Conservation (phyloP, 1,140 invertebrate species). For the Polyergus mexicanus region DNA sequence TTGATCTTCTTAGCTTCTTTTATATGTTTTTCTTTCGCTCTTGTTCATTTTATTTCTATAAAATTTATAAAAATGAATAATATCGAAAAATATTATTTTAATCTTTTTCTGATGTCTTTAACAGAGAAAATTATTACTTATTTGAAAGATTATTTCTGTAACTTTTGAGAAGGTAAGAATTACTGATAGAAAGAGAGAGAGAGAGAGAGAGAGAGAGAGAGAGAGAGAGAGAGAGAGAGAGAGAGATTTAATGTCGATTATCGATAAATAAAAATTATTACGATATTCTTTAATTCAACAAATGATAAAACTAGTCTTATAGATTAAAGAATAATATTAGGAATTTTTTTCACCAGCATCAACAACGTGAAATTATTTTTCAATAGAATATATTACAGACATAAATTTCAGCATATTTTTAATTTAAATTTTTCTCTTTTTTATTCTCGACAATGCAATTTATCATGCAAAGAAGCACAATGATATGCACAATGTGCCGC, state of each 20-base stretch:
- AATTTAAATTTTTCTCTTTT: not conserved
- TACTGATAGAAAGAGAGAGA: not conserved
- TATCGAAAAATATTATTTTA: not conserved
- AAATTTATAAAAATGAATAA: not conserved
- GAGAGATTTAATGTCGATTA: not conserved
- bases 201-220: not conserved
- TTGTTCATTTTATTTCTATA: not conserved
- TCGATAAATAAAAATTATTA: not conserved
- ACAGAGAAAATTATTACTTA: not conserved
- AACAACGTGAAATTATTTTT: conserved; percentile 8
- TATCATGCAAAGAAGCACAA: not conserved
- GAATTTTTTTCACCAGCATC: not conserved
- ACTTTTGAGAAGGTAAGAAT: not conserved
- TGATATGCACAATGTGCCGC: conserved; percentile 2
- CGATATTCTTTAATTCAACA: not conserved
- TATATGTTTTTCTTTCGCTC: not conserved
- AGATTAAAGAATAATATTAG: conserved; percentile 17
- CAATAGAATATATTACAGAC: not conserved
- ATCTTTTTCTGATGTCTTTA: not conserved
- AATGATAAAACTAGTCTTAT: not conserved
- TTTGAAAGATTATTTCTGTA: not conserved
- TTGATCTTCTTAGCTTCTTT: not conserved
- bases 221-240: too few species aligned
- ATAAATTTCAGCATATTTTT: conserved; percentile 32
- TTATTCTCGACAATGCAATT: conserved; percentile 35